Evolutionary conservation across 1,140 invertebrate genomes (phyloP), one percentile per base, ranked within the genome.

Genomic region (Drosophila bipectinata): DNA sequence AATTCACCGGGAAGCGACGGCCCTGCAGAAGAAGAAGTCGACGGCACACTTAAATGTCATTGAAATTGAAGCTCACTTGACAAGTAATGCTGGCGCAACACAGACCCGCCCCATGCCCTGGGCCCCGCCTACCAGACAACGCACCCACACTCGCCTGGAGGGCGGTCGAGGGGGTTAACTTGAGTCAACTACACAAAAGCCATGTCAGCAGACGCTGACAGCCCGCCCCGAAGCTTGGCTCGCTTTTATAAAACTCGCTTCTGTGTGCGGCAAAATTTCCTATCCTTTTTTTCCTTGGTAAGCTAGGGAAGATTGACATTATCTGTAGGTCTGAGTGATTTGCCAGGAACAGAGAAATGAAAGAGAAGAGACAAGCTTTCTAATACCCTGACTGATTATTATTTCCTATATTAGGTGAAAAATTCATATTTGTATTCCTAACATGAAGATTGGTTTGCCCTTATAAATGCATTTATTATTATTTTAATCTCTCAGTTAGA

Each of bases 21-120:
- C 51, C 41, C 41, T 18, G 34, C 34, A 4, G 10, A 44, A 24
- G 44, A 71, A 68, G 44, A 51, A 45, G 77, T 69, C 37, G 58
- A 69, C 71, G 77, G 75, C 67, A 81, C 62, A 81, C 78, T 81
- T 81, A 81, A 81, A 81, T 60, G 78, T 77, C 68, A 82, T 82
- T 82, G 79, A 82, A 82, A 82, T 77, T 77, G 79, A 82, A 77
- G 79, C 69, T 82, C 69, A 66, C 79, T 78, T 82, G 79, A 77
- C 69, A 82, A 82, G 69, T 82, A 82, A 82, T 73, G 79, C 67
- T 82, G 78, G 72, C 73, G 52, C 37, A 81, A 73, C 67, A 76
- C 30, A 66, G 34, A 47, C 39, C 18, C 37, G 39, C 24, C 24
- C 14, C 9, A 3, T 9, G 12, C 14, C 14, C 10, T 3, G 10